Conservation (phyloP, 1,140 invertebrate species). For the Listronotus oregonensis region DNA sequence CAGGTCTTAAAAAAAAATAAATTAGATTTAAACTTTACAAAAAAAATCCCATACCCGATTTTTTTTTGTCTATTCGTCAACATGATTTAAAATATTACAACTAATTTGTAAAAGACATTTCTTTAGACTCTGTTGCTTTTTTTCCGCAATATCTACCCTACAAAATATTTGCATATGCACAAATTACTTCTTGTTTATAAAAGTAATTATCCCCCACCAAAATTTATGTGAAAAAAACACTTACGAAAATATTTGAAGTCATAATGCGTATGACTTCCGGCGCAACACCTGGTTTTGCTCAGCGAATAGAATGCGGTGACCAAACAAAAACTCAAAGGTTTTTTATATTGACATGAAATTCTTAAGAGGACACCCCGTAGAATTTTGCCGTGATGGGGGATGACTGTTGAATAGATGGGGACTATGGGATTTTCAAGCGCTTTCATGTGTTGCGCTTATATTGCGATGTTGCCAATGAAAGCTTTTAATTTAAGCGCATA, state of each 20-base stretch:
- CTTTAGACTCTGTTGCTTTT: too few species aligned
- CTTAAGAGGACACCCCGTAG: constrained; percentile 37
- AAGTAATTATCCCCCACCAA: neutral
- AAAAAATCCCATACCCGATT: too few species aligned
- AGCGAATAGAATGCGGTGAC: constrained; percentile 26
- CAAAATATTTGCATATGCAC: neutral
- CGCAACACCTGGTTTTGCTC: constrained; percentile 32
- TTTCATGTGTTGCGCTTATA: constrained; percentile 16
- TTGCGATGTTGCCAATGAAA: too few species aligned
- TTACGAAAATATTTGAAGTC: constrained; percentile 50
- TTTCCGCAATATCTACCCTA: too few species aligned
- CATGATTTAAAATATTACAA: too few species aligned
- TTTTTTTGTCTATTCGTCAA: too few species aligned
- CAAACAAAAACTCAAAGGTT: constrained; percentile 36
- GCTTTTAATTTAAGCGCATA: too few species aligned
- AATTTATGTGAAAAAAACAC: constrained; percentile 28
- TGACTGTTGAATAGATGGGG: constrained; percentile 28
- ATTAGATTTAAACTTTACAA: too few species aligned
- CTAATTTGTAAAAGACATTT: too few species aligned
- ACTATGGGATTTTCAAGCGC: constrained; percentile 11
- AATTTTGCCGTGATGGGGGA: constrained; percentile 10
- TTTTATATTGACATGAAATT: constrained; percentile 41
- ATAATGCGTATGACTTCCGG: constrained; percentile 41
- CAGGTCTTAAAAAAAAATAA: too few species aligned
- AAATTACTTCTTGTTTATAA: neutral